Conservation (phyloP, 2,888 invertebrate species). For the Myopa testacea region DNA sequence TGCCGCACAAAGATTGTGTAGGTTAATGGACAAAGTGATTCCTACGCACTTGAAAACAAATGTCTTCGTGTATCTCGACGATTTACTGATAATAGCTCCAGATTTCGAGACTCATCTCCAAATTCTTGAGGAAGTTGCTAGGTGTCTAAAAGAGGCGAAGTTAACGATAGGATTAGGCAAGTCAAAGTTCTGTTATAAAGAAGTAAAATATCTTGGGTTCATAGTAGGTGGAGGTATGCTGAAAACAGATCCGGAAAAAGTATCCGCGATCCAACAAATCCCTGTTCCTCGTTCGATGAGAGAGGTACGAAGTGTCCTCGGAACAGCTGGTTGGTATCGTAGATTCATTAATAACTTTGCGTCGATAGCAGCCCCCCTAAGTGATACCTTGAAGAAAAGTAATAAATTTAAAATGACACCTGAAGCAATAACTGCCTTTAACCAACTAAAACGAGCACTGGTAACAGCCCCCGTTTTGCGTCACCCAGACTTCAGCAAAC, state of each 20-base stretch:
- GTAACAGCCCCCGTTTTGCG: slow-evolving; percentile 34
- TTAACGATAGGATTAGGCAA: too few relatives aligned
- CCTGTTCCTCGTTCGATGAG: too few relatives aligned
- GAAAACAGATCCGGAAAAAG: too few relatives aligned
- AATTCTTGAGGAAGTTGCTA: slow-evolving; percentile 3
- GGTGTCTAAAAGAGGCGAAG: not conserved
- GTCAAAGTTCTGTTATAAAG: too few relatives aligned
- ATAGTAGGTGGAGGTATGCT: too few relatives aligned
- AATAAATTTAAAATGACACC: slow-evolving; percentile 34
- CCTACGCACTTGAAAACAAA: not conserved
- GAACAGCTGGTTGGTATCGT: slow-evolving; percentile 43
- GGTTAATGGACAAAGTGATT: slow-evolving; percentile 15
- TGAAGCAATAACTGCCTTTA: slow-evolving; percentile 41
- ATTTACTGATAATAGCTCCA: not conserved
- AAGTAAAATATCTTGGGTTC: too few relatives aligned
- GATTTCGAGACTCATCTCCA: not conserved
- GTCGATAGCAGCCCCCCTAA: not conserved
- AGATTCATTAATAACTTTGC: slow-evolving; percentile 39
- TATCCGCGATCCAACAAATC: too few relatives aligned
- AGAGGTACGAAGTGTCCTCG: too few relatives aligned
- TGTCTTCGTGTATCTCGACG: not conserved
- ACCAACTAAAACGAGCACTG: slow-evolving; percentile 33
- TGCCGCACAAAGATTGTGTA: not conserved
- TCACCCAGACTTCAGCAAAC: slow-evolving; percentile 41
- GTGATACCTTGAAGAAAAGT: slow-evolving; percentile 32